Percentiles rank a stretch among this genome's conserved stretches.
These are phyloP conservation scores for Romanogobio albipinnatus DNA, from an alignment of 2,113 vertebrate genomes.

Conservation along the genomic window DNA sequence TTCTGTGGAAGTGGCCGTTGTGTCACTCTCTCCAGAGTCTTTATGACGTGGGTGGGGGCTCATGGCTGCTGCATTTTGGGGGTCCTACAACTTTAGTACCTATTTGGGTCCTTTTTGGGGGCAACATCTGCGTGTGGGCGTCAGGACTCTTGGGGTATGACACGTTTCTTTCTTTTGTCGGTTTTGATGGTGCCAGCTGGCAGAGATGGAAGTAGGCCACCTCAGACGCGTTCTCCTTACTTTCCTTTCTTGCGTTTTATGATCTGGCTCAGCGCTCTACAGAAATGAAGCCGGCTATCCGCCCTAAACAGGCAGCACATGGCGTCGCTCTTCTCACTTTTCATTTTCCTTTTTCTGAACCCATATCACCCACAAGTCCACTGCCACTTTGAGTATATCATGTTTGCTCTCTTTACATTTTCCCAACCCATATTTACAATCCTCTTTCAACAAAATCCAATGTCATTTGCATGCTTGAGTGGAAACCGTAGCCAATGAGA, in stretches of 20 bases:
- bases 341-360: slow-evolving; percentile 14
- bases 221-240: slow-evolving; percentile 17
- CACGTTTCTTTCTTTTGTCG: not conserved
- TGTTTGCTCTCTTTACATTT: slow-evolving; percentile 5
- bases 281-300: not conserved
- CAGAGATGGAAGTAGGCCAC: slow-evolving; percentile 68
- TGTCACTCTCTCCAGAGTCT: slow-evolving; percentile 33
- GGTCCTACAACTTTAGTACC: not conserved
- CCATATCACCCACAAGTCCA: not conserved
- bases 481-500: not conserved
- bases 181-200: slow-evolving; percentile 76
- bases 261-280: slow-evolving; percentile 34
- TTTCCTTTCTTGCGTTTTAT: slow-evolving; percentile 41
- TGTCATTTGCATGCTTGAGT: not conserved
- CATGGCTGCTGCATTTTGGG: not conserved
- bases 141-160: slow-evolving; percentile 27
- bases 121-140: slow-evolving; percentile 24
- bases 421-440: not conserved
- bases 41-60: not conserved
- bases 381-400: not conserved
- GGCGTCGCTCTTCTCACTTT: slow-evolving; percentile 1
- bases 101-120: slow-evolving; percentile 11
- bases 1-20: slow-evolving; percentile 10
- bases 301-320: slow-evolving; percentile 7
- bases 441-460: not conserved